Evolutionary conservation across 1,140 invertebrate species (phyloP).

Genomic region (Brachionus rotundiformis): DNA sequence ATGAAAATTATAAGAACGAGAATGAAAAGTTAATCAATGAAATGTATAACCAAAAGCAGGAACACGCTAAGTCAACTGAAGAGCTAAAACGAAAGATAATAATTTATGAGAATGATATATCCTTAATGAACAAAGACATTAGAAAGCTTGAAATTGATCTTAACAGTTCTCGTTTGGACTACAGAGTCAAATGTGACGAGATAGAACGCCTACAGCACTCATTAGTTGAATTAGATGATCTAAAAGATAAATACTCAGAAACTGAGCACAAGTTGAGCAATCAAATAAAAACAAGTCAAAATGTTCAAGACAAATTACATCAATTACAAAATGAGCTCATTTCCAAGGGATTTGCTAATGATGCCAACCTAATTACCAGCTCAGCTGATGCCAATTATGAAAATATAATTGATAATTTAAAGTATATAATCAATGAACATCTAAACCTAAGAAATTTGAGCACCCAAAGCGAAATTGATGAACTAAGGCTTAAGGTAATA

Average conservation of each 20-base stretch:
- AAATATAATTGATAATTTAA: conserved; percentile 36
- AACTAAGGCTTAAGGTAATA: conserved; percentile 10
- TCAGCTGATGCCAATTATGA: conserved; percentile 22
- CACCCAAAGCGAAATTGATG: conserved; percentile 16
- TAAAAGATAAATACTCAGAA: conserved; percentile 21
- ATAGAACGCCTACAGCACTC: not conserved
- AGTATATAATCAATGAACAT: conserved; percentile 20
- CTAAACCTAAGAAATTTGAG: conserved; percentile 1
- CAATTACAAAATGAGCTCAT: conserved; percentile 43
- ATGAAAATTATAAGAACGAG: conserved; percentile 39
- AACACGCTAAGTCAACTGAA: not conserved
- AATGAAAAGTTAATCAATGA: conserved; percentile 28
- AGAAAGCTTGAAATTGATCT: conserved; percentile 18
- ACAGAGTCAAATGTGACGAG: conserved; percentile 16
- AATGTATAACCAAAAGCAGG: not conserved
- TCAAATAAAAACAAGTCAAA: conserved; percentile 26
- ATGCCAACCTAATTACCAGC: conserved; percentile 1
- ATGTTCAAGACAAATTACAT: conserved; percentile 39
- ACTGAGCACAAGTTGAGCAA: not conserved
- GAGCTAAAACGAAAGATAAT: conserved; percentile 25
- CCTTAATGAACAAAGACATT: conserved; percentile 17
- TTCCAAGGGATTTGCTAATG: conserved; percentile 26
- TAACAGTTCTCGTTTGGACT: conserved; percentile 25
- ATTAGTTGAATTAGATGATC: conserved; percentile 9
- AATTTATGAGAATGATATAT: conserved; percentile 7